Base-by-base conservation (phyloP, 2,113 vertebrate genomes). In the Eolophus roseicapilla region DNA sequence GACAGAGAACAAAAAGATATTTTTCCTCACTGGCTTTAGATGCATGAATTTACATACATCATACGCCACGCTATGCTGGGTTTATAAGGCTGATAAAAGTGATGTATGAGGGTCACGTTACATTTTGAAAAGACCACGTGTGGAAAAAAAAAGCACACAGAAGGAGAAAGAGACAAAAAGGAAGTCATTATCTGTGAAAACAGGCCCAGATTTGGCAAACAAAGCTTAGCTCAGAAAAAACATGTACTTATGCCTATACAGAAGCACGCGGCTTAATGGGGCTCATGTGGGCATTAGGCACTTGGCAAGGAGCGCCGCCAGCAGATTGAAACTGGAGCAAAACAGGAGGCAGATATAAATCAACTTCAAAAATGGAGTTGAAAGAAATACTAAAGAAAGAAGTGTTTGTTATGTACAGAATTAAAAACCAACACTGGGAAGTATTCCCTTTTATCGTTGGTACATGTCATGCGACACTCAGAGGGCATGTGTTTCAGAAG, bases 261-360 rank as follows among this genome's bases (percentile, higher is more conserved):
- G 82, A 79, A 92, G 70, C 79, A 80, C 27, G 20, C 2, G 3
- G 88, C 69, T 93, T 92, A 82, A 96, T 86, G 92, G 86, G 86
- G 87, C 85, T 93, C 82, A 90, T 93, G 87, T 83, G 86, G 92
- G 85, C 88, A 94, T 90, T 68, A 69, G 74, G 79, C 60, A 39
- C 60, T 92, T 81, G 93, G 88, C 77, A 82, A 88, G 62, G 83
- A 94, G 21, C 0, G 0, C 41, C 0, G n/a, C 77, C 86, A 90
- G 60, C 55, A 88, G 88, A 78, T 37, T 88, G 93, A 96, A 96
- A 96, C 73, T 68, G 86, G 77, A 96, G 90, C 88, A 91, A 95
- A 90, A 91, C 70, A 91, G 69, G 62, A 92, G 86, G 77, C 81
- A 94, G 93, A 95, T 95, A 90, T 68, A 96, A 93, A 96, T 92